Conservation (phyloP, 2,113 vertebrate genomes). For the Percopsis transmontana region DNA sequence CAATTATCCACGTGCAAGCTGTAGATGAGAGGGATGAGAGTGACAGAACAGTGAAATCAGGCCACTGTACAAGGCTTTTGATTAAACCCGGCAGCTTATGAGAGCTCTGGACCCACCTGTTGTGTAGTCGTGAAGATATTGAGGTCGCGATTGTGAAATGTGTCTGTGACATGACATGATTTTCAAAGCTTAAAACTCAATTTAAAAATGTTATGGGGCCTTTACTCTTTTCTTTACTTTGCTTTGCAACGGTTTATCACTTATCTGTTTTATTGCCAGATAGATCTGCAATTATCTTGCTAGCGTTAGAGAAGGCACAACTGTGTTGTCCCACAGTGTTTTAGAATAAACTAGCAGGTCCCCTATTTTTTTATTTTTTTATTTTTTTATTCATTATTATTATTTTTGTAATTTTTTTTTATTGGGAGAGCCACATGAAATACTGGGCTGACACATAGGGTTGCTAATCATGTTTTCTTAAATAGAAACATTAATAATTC, state of each 20-base stretch:
- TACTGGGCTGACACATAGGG: slow-evolving; percentile 5
- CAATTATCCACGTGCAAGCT: slow-evolving; percentile 7
- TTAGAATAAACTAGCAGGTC: no score
- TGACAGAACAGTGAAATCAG: slow-evolving; percentile 6
- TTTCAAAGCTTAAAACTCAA: background rate
- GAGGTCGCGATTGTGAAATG: background rate
- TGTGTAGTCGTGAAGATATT: slow-evolving; percentile 11
- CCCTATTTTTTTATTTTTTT: no score
- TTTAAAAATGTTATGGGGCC: background rate
- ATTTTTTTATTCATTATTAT: background rate
- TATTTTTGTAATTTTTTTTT: no score
- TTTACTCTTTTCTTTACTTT: background rate
- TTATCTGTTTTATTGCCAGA: no score
- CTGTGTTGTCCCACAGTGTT: no score
- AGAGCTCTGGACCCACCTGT: slow-evolving; percentile 11
- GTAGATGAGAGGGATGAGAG: background rate
- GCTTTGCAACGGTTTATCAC: background rate
- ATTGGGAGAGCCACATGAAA: slow-evolving; percentile 23
- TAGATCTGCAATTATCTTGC: no score
- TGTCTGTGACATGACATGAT: background rate
- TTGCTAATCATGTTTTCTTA: slow-evolving; percentile 63
- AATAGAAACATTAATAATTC: slow-evolving; percentile 58
- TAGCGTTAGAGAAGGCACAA: no score
- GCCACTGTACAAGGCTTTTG: slow-evolving; percentile 5
- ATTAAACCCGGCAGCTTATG: slow-evolving; percentile 3